phyloP scores from a whole-genome alignment of 2,888 invertebrate genomes.

The Cephus nigrinus region DNA sequence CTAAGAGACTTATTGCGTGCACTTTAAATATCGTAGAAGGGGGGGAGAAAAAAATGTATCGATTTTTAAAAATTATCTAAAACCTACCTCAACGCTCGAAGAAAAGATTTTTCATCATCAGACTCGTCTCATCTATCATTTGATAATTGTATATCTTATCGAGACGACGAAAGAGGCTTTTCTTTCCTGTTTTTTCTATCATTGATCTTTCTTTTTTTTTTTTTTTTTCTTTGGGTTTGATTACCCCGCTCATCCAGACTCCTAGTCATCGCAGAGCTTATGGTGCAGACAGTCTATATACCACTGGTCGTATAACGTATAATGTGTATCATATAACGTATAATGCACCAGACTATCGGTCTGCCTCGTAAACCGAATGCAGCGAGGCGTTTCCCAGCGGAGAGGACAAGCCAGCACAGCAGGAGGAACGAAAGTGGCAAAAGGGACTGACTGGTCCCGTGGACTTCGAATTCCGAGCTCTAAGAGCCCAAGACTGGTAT shows the following conservation, averaged over 20 bases:
- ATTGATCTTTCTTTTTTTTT: not conserved
- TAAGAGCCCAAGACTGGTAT: not conserved
- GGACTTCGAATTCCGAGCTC: not conserved
- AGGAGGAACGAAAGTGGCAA: not conserved
- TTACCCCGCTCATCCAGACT: not conserved
- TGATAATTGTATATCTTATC: not conserved
- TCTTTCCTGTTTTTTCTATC: not conserved
- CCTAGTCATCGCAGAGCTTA: not conserved
- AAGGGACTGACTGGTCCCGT: not conserved
- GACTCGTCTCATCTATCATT: not conserved
- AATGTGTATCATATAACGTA: constrained; percentile 27
- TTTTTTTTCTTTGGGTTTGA: not conserved
- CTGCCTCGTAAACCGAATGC: constrained; percentile 58
- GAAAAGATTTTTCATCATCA: not conserved
- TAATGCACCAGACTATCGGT: constrained; percentile 59
- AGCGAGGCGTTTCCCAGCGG: constrained; percentile 29
- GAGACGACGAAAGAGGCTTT: not conserved
- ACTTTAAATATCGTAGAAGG: not conserved
- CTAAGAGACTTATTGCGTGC: not conserved
- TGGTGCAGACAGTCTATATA: constrained; percentile 38
- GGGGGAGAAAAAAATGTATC: not conserved
- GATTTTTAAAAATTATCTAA: not conserved
- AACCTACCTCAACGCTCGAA: not conserved
- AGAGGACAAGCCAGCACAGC: not conserved
- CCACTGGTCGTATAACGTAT: constrained; percentile 38